These are phyloP conservation scores for Pterocles orientalis DNA, from an alignment of 2,113 vertebrate species.

Conservation along the genomic window DNA sequence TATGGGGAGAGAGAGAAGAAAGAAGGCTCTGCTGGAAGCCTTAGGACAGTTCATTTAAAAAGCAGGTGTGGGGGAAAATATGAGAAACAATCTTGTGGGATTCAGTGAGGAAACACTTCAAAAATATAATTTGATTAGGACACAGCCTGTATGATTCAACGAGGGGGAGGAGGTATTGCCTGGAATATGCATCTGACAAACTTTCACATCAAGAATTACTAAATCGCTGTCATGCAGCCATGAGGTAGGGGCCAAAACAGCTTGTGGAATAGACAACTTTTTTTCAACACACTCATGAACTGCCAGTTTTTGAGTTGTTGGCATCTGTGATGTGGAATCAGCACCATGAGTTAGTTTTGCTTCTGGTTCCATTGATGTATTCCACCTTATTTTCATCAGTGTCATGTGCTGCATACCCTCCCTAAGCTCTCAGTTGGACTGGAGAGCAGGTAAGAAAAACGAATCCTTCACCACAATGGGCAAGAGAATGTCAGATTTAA, in stretches of 20 bases:
- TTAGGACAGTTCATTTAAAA: constrained; percentile 46
- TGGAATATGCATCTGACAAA: constrained; percentile 77
- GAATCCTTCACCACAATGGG: neutral
- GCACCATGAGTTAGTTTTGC: constrained; percentile 3
- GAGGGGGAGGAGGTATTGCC: constrained; percentile 79
- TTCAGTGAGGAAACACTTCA: constrained; percentile 79
- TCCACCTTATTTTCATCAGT: neutral
- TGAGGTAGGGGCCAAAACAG: constrained; percentile 64
- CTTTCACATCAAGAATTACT: constrained; percentile 71
- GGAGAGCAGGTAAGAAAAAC: neutral
- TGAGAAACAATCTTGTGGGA: constrained; percentile 74
- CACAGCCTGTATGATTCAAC: constrained; percentile 77
- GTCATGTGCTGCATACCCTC: neutral
- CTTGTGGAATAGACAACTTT: constrained; percentile 3
- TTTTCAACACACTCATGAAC: neutral
- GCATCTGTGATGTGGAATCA: neutral
- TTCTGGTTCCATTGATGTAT: neutral
- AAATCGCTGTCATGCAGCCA: constrained; percentile 69
- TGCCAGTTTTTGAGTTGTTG: constrained; percentile 32
- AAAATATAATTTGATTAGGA: constrained; percentile 80
- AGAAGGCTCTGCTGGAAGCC: constrained; percentile 42
- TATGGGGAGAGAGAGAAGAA: neutral
- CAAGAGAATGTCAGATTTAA: neutral
- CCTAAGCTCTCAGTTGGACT: neutral
- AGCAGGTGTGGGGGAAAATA: constrained; percentile 66